Conservation (phyloP, 2,888 invertebrate species). For the Ophion ellenae region DNA sequence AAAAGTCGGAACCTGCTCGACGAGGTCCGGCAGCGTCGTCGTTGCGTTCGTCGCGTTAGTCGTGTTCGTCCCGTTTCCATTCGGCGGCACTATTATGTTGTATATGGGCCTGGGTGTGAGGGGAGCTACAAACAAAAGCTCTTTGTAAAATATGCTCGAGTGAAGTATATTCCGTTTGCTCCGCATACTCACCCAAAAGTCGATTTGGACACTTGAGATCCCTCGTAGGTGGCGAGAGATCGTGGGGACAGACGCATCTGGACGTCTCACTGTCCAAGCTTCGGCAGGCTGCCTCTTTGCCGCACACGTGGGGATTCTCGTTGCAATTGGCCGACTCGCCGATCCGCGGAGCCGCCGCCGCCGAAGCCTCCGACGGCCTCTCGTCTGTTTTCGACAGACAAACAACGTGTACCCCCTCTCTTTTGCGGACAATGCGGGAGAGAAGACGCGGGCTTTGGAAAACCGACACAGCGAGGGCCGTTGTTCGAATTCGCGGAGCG, state of each 20-base stretch:
- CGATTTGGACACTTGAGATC: slow-evolving; percentile 87
- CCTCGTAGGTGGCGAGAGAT: slow-evolving; percentile 86
- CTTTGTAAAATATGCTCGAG: background rate
- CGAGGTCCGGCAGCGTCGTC: slow-evolving; percentile 73
- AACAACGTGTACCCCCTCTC: too few species aligned
- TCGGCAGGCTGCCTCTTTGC: slow-evolving; percentile 87
- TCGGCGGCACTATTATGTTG: slow-evolving; percentile 86
- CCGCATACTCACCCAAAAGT: slow-evolving; percentile 84
- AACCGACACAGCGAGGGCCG: slow-evolving; percentile 76
- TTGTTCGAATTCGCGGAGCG: slow-evolving; percentile 83
- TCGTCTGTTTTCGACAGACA: too few species aligned
- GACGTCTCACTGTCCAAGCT: slow-evolving; percentile 85
- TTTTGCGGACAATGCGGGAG: too few species aligned
- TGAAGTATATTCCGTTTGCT: background rate
- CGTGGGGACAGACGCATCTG: slow-evolving; percentile 88
- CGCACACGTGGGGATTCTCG: slow-evolving; percentile 85
- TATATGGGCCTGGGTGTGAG: slow-evolving; percentile 86
- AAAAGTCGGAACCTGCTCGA: slow-evolving; percentile 75
- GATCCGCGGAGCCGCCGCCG: slow-evolving; percentile 16
- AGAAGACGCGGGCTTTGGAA: slow-evolving; percentile 50
- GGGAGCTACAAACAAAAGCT: slow-evolving; percentile 84
- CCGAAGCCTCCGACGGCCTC: too few species aligned
- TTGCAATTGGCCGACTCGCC: slow-evolving; percentile 75
- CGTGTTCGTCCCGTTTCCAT: slow-evolving; percentile 79
- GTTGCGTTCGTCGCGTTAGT: slow-evolving; percentile 79